Evolutionary conservation across 2,888 invertebrate species (phyloP), one percentile per base, ranked within the genome.

Genomic region (Micoletzkya japonica): DNA sequence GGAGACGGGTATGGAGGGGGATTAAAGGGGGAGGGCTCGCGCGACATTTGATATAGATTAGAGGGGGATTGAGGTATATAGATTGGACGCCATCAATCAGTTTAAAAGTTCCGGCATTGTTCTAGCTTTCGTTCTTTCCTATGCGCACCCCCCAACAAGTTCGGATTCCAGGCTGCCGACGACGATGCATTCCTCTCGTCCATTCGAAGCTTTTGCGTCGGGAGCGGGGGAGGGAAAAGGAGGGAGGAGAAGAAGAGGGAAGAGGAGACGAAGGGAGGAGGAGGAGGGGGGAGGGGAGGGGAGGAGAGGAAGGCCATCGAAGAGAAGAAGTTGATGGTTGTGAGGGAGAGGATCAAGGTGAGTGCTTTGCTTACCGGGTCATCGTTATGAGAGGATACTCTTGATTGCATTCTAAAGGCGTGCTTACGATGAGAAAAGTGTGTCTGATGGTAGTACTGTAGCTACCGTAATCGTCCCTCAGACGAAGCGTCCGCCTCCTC

Each of bases 261-360:
- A 3, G 54, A 52, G 26, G 52, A 26, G 28, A 36, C 26, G n/a
- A n/a, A n/a, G n/a, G 10, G 52, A 52, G n/a, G 20, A 24, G 20
- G 49, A 49, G 39, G 49, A 61, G 30, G 44, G 32, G 26, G 39
- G 57, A 44, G 49, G n/a, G n/a, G 26, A 20, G 30, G 44, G 44
- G 26, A 44, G 57, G 26, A 66, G 66, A 54, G 34, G 49, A 44
- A 14, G 44, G 44, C 44, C 20, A 20, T 20, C 54, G 39, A 50
- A 63, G 63, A 63, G 7, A 26, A 50, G 50, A 54, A 64, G 64
- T 52, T 50, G 54, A 52, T 32, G 36, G 64, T 26, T 52, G 36
- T 57, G 6, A 54, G 34, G 20, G 67, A 54, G 57, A 67, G 49
- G 26, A 20, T 57, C 20, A 67, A 57, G 50, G 64, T 64, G 17